Evolutionary conservation across 2,113 vertebrate species (phyloP).

Genomic region (Narcine bancroftii): DNA sequence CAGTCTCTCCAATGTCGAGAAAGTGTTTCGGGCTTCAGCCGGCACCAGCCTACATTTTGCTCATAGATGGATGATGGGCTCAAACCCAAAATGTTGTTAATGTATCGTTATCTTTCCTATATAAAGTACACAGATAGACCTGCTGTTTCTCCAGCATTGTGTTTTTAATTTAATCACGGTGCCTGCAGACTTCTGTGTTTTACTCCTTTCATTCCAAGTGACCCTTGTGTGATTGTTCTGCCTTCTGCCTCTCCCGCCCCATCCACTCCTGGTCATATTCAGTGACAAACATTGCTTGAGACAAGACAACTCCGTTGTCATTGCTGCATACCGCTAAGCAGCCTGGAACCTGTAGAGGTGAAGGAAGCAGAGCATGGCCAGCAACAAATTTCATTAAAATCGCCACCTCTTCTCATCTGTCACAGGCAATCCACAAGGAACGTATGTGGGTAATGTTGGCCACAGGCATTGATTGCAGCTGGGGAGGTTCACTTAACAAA

Average conservation of each 20-base stretch:
- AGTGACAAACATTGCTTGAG: not conserved
- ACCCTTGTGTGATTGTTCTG: not conserved
- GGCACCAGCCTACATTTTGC: too few relatives aligned
- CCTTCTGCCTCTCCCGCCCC: not conserved
- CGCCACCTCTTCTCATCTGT: not conserved
- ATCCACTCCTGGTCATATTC: not conserved
- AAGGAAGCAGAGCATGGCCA: not conserved
- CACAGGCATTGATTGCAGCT: not conserved
- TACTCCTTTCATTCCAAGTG: not conserved
- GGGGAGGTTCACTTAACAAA: not conserved
- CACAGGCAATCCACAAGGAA: conserved; percentile 5
- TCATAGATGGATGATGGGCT: too few relatives aligned
- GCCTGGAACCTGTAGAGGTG: not conserved
- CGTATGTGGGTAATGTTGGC: conserved; percentile 17
- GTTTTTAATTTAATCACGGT: too few relatives aligned
- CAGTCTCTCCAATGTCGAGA: too few relatives aligned
- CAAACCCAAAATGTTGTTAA: too few relatives aligned
- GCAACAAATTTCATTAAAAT: conserved; percentile 7
- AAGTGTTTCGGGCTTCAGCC: too few relatives aligned
- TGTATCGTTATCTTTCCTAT: too few relatives aligned
- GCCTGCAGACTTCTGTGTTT: too few relatives aligned
- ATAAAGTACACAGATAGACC: too few relatives aligned
- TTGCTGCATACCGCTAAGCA: not conserved
- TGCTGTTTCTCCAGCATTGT: too few relatives aligned
- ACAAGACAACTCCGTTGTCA: not conserved